These are phyloP conservation scores for Melanostigma gelatinosum DNA, from an alignment of 2,113 vertebrate genomes.

Conservation along the genomic window DNA sequence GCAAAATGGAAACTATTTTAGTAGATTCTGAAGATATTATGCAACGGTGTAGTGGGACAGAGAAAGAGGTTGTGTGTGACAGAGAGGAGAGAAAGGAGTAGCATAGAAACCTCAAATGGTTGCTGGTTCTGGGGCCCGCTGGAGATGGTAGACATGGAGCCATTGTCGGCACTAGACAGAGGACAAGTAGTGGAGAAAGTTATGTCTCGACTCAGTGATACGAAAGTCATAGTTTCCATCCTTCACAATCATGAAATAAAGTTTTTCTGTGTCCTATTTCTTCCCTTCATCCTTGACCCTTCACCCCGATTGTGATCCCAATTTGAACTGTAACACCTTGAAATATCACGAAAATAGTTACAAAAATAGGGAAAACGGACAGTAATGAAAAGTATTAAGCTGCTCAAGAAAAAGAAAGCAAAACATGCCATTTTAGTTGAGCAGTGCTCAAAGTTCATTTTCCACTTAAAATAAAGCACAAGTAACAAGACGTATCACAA, in stretches of 20 bases:
- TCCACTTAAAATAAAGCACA: neutral
- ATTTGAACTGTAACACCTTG: neutral
- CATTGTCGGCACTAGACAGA: slow-evolving; percentile 87
- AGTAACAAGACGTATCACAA: neutral
- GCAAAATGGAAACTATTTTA: neutral
- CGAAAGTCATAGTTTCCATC: slow-evolving; percentile 17
- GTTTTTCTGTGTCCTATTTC: neutral
- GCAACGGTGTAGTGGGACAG: slow-evolving; percentile 8
- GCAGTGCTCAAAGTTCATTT: neutral
- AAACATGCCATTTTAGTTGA: neutral
- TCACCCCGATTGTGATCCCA: neutral
- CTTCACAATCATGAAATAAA: neutral
- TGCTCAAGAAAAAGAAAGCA: neutral
- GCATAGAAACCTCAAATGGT: slow-evolving; percentile 88
- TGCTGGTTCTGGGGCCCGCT: slow-evolving; percentile 88
- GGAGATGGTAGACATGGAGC: slow-evolving; percentile 85
- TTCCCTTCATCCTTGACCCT: neutral
- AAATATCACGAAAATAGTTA: neutral
- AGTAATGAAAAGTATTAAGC: neutral
- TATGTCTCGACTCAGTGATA: slow-evolving; percentile 14
- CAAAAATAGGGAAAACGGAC: neutral
- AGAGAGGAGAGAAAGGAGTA: slow-evolving; percentile 31
- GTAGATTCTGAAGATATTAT: slow-evolving; percentile 22
- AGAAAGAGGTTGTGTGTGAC: slow-evolving; percentile 7
- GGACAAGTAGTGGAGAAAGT: slow-evolving; percentile 55